These are phyloP conservation scores for Mesoclemmys tuberculata DNA, from an alignment of 2,113 vertebrate genomes.

Conservation along the genomic window DNA sequence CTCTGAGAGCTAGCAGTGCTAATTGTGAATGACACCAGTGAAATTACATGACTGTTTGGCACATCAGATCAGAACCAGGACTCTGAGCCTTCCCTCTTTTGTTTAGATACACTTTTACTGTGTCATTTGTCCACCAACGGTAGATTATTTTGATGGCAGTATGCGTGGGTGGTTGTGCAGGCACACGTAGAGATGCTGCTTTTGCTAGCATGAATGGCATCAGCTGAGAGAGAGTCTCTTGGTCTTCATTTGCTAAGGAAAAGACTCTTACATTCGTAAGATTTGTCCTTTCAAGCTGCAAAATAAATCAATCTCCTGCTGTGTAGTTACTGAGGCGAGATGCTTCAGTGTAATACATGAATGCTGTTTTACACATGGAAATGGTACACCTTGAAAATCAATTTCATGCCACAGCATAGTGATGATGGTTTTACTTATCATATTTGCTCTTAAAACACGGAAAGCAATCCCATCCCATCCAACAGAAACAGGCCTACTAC, in stretches of 20 bases:
- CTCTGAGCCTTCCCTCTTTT: not conserved
- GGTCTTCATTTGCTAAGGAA: not conserved
- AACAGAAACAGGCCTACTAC: not conserved
- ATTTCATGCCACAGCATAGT: slow-evolving; percentile 47
- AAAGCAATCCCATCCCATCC: slow-evolving; percentile 47
- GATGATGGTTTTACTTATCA: slow-evolving; percentile 50
- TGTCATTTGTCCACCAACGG: not conserved
- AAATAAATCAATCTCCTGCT: slow-evolving; percentile 59
- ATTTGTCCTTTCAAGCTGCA: slow-evolving; percentile 48
- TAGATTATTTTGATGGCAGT: not conserved
- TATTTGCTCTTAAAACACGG: slow-evolving; percentile 37
- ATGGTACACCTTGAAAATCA: slow-evolving; percentile 56
- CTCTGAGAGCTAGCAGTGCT: not conserved
- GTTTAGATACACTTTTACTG: rapidly evolving
- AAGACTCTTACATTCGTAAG: slow-evolving; percentile 21
- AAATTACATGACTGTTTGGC: not conserved
- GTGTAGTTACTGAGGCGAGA: slow-evolving; percentile 38
- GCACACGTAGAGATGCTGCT: not conserved
- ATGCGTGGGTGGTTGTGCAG: not conserved
- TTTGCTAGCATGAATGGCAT: not conserved
- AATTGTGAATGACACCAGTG: not conserved
- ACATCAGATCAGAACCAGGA: not conserved
- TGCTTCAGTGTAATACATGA: slow-evolving; percentile 25
- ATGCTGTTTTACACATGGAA: slow-evolving; percentile 38
- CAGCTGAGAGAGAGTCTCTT: not conserved